These are phyloP conservation scores for Sturnira hondurensis DNA, from an alignment of 2,113 vertebrate species.

Conservation along the genomic window DNA sequence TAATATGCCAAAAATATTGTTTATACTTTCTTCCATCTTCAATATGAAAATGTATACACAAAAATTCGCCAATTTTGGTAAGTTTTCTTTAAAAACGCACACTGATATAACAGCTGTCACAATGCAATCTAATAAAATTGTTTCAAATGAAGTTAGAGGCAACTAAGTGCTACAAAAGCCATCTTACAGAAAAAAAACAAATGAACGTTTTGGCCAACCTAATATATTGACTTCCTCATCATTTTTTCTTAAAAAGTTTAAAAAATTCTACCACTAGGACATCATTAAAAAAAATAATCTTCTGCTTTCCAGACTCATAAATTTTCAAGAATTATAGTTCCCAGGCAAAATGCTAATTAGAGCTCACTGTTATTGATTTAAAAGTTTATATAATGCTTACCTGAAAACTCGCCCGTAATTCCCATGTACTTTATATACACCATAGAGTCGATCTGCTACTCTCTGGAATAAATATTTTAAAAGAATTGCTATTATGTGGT, in stretches of 20 bases:
- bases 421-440: conserved; percentile 97
- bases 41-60: too few species aligned
- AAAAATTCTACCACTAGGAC: background rate
- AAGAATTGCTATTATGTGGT: conserved; percentile 40
- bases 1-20: too few species aligned
- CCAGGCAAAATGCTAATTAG: conserved; percentile 13
- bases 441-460: conserved; percentile 95
- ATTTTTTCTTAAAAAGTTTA: background rate
- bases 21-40: too few species aligned
- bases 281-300: background rate
- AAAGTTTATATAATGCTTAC: conserved; percentile 76
- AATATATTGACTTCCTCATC: background rate
- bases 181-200: too few species aligned
- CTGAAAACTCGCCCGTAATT: conserved; percentile 99
- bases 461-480: conserved; percentile 83
- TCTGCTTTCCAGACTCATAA: background rate
- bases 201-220: too few species aligned
- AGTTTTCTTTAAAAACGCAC: too few species aligned
- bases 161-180: too few species aligned
- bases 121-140: too few species aligned
- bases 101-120: too few species aligned
- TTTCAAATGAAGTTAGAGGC: too few species aligned
- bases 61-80: too few species aligned
- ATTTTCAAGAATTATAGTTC: background rate
- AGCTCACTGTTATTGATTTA: background rate